Base-by-base conservation (phyloP, 2,888 invertebrate genomes). In the Ornithoptera priamus region DNA sequence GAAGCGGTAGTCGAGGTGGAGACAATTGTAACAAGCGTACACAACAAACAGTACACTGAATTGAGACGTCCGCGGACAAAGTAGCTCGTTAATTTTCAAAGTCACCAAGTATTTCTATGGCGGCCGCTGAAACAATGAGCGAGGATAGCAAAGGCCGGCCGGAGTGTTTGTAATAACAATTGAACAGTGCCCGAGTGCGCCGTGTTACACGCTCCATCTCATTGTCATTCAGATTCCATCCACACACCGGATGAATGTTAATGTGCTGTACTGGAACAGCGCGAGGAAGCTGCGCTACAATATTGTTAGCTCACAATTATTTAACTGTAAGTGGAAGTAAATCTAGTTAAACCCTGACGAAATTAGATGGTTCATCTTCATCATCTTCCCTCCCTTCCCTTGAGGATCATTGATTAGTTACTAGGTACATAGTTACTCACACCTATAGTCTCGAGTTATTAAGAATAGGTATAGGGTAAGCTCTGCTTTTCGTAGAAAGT, bases 21-120 rank as follows among this genome's bases (percentile, higher is more conserved):
- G 7, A 65, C 64, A 70, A 67, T 68, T 30, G 70, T 72, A 73
- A 74, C 75, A 73, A 36, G 67, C 30, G 46, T 58, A 20, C 63
- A 70, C 73, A 73, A 74, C 72, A 76, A 72, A 72, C 73, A 72
- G 17, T 22, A 50, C 10, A 64, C 70, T 74, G 81, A 77, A 87
- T 86, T 85, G 83, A 88, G 86, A 84, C 78, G 82, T 85, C 78
- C 78, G 65, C 65, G 72, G 65, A 83, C 84, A 87, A 84, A 83
- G 85, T 78, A 71, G 77, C 86, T 89, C 88, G 88, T 90, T 90
- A 89, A 89, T 90, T 89, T 88, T 87, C 88, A 86, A 85, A 87
- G 85, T 82, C 84, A 82, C 83, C 79, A 76, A 79, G 78, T 75
- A 69, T 84, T 78, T 80, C 81, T 84, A 85, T 85, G 80, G 79